These are phyloP conservation scores for Luperina nickerlii DNA, from an alignment of 2,888 invertebrate genomes.

Conservation along the genomic window DNA sequence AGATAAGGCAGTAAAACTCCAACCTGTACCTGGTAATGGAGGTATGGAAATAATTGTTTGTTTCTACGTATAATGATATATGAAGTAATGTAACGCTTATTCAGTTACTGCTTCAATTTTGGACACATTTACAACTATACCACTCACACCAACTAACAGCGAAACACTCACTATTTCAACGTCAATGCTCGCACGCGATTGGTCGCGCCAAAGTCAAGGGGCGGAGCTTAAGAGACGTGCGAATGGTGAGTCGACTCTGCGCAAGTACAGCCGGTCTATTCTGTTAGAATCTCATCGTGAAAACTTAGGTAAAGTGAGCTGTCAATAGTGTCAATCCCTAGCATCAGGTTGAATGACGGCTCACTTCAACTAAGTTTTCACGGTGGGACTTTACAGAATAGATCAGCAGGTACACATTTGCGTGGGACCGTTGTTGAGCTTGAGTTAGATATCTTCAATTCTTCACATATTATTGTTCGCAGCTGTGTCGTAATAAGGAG, in stretches of 20 bases:
- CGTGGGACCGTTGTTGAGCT: not conserved
- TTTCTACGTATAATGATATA: not conserved
- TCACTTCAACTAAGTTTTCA: not conserved
- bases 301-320: not conserved
- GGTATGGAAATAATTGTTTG: conserved; percentile 42
- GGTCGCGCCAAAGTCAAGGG: not conserved
- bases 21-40: conserved; percentile 61
- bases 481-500: conserved; percentile 1
- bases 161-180: not conserved
- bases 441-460: not conserved
- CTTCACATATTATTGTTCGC: conserved; percentile 1
- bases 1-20: conserved; percentile 91
- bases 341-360: not conserved
- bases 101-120: not conserved
- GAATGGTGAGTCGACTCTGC: too few relatives aligned
- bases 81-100: not conserved
- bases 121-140: not conserved
- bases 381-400: not conserved
- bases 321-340: not conserved
- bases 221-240: not conserved
- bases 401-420: not conserved
- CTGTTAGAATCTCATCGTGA: not conserved
- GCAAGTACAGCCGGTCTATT: not conserved
- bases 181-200: not conserved
- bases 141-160: not conserved